A percentile compares a stretch with the other conserved stretches of the same genome.
Conservation (phyloP, 1,140 invertebrate species). For the Thaumatotibia leucotreta region DNA sequence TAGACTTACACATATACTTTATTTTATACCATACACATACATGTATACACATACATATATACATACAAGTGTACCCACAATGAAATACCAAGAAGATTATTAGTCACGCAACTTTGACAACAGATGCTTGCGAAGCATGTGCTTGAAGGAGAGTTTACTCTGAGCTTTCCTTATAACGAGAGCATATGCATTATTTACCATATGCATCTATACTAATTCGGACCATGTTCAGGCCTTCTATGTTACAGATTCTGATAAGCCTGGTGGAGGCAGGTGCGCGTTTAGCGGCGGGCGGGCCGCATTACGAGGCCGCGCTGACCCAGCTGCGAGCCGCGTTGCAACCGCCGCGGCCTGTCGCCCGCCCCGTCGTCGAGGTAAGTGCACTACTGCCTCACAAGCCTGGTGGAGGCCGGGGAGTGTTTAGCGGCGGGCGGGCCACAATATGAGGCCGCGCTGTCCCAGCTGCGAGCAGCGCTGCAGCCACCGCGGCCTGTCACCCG, state of each 20-base stretch:
- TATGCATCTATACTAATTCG: no score
- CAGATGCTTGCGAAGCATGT: no score
- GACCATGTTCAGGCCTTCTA: not conserved
- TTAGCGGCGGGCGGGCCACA: slow-evolving; percentile 56
- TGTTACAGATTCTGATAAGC: slow-evolving; percentile 50
- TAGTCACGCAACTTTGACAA: no score
- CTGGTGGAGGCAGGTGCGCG: slow-evolving; percentile 61
- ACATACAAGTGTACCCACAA: no score
- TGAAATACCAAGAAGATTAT: no score
- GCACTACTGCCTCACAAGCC: slow-evolving; percentile 58
- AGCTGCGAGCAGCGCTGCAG: slow-evolving; percentile 51
- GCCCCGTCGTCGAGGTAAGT: not conserved
- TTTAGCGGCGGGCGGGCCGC: slow-evolving; percentile 53
- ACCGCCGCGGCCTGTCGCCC: not conserved
- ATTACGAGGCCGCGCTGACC: slow-evolving; percentile 53
- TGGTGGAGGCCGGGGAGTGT: slow-evolving; percentile 60
- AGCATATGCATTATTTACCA: no score
- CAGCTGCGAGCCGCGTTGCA: slow-evolving; percentile 53
- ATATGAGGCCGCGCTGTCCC: slow-evolving; percentile 53
- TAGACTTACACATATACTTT: no score
- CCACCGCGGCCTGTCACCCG: not conserved
- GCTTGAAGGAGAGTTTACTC: no score
- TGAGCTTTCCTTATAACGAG: no score
- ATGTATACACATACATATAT: no score
- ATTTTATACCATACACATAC: no score